phyloP scores from a whole-genome alignment of 2,888 invertebrate genomes.

The Aphodius granarius region DNA sequence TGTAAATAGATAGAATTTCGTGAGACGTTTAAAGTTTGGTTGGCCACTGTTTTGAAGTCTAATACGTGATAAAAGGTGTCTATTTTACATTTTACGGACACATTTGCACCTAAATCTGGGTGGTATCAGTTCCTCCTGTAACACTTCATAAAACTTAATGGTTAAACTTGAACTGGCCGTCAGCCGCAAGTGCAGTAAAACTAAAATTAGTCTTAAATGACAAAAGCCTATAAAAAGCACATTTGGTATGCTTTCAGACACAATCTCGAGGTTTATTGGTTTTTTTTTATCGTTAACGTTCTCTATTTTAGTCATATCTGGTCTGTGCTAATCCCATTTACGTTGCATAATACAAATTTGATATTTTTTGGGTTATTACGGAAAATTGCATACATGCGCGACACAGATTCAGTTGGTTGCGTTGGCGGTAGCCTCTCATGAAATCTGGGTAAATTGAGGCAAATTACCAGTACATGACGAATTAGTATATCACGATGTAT shows the following conservation, averaged over 20 bases:
- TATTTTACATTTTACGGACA: not conserved
- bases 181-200: not conserved
- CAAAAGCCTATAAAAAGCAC: not conserved
- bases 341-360: not conserved
- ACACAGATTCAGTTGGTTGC: not conserved
- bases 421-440: not conserved
- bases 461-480: conserved; percentile 7
- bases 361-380: not conserved
- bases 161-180: not conserved
- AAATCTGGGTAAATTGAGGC: conserved; percentile 2
- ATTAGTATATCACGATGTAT: conserved; percentile 12
- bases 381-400: not conserved
- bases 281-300: not conserved
- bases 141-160: not conserved
- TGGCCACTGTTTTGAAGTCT: not conserved
- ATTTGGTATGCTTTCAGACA: not conserved
- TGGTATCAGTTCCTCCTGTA: not conserved
- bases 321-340: not conserved
- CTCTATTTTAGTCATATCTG: not conserved
- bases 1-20: not conserved
- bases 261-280: not conserved
- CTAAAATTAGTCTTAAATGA: not conserved
- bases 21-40: not conserved
- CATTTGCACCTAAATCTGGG: not conserved
- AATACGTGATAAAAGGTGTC: not conserved